phyloP scores from a whole-genome alignment of 2,888 invertebrate species.

The Zaprionus obscuricornis region DNA sequence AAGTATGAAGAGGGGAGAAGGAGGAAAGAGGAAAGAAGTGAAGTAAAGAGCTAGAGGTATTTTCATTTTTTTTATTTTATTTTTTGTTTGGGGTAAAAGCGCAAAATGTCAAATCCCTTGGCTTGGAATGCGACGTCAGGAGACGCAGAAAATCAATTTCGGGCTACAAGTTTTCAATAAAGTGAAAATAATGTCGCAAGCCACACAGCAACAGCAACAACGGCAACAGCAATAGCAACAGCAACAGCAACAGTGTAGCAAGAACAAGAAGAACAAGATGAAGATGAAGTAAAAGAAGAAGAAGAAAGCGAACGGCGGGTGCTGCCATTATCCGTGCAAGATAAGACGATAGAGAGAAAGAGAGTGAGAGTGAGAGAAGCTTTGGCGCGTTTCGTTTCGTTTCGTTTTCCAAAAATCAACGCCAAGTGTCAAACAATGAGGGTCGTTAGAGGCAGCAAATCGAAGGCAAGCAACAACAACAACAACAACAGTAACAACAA shows the following conservation, averaged over 20 bases:
- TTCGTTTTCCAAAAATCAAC: conserved; percentile 67
- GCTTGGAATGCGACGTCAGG: conserved; percentile 65
- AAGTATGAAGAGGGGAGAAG: conserved; percentile 68
- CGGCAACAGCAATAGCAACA: conserved; percentile 34
- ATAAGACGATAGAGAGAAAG: conserved; percentile 39
- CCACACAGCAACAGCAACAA: conserved; percentile 22
- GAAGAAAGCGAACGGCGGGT: conserved; percentile 25
- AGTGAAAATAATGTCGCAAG: conserved; percentile 75
- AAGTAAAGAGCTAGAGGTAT: conserved; percentile 11
- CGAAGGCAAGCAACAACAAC: too few relatives aligned
- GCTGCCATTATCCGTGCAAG: conserved; percentile 59
- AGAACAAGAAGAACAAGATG: conserved; percentile 12
- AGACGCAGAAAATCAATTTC: conserved; percentile 73
- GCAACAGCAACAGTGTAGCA: conserved; percentile 23
- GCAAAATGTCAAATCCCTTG: conserved; percentile 71
- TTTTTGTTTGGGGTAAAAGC: too few relatives aligned
- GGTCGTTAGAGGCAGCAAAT: conserved; percentile 74
- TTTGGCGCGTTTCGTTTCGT: too few relatives aligned
- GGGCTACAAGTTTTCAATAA: conserved; percentile 77
- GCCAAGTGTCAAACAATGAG: conserved; percentile 75
- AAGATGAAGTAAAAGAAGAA: neutral
- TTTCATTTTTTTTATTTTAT: too few relatives aligned
- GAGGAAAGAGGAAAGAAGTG: conserved; percentile 17
- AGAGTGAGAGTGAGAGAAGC: too few relatives aligned
- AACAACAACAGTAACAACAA: neutral